phyloP scores from a whole-genome alignment of 2,888 invertebrate genomes.

The Machimus rusticus region DNA sequence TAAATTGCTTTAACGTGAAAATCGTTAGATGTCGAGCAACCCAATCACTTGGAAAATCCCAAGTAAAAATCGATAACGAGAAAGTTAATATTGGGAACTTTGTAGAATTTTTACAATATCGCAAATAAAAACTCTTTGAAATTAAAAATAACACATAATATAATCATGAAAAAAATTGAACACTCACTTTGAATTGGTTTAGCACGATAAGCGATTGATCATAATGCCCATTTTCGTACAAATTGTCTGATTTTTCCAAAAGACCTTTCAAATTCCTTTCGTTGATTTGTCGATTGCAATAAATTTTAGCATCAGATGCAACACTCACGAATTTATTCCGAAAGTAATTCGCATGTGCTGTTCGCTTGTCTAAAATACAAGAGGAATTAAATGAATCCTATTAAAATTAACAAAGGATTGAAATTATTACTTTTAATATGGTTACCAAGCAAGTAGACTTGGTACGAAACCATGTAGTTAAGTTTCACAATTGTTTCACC shows the following conservation, averaged over 20 bases:
- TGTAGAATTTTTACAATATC: not conserved
- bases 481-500: not conserved
- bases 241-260: not conserved
- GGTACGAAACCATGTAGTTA: conserved; percentile 5
- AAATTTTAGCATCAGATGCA: not conserved
- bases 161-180: not conserved
- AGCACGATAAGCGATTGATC: not conserved
- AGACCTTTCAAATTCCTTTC: not conserved
- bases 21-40: not conserved
- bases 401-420: not conserved
- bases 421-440: not conserved
- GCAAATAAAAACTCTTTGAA: not conserved
- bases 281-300: not conserved
- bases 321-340: not conserved
- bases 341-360: not conserved
- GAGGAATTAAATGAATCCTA: not conserved
- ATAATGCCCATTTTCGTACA: not conserved
- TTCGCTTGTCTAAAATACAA: not conserved
- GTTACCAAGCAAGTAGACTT: not conserved
- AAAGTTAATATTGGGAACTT: not conserved
- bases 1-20: not conserved
- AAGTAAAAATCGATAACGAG: not conserved
- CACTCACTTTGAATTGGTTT: not conserved
- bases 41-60: not conserved
- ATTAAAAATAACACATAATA: not conserved